Evolutionary conservation across 2,888 invertebrate species (phyloP).

Genomic region (Bugula neritina): DNA sequence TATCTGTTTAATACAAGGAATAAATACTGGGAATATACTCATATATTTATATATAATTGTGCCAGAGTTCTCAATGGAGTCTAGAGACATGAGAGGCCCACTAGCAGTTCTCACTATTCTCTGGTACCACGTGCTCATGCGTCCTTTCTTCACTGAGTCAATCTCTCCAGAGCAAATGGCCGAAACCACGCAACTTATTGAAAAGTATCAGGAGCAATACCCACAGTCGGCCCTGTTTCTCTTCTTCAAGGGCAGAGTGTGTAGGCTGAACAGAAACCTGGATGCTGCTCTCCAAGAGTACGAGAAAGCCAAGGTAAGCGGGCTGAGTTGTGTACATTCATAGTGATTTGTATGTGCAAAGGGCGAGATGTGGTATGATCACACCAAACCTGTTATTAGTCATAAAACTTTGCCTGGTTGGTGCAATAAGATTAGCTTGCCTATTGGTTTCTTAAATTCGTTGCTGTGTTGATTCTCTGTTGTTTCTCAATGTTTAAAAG

Average conservation of each 20-base stretch:
- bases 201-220: slow-evolving; percentile 54
- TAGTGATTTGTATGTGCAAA: too few species aligned
- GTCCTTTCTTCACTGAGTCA: slow-evolving; percentile 63
- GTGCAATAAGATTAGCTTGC: too few species aligned
- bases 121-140: slow-evolving; percentile 67
- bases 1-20: slow-evolving; percentile 32
- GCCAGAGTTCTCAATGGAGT: slow-evolving; percentile 58
- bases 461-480: too few species aligned
- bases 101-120: slow-evolving; percentile 61
- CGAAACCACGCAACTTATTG: slow-evolving; percentile 56
- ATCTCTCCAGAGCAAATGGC: slow-evolving; percentile 56
- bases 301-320: slow-evolving; percentile 57
- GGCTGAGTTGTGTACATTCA: too few species aligned
- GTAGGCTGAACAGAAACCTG: slow-evolving; percentile 62
- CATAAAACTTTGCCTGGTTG: too few species aligned
- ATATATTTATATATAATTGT: slow-evolving; percentile 28
- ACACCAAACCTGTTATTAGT: too few species aligned
- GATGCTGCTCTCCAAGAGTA: slow-evolving; percentile 60
- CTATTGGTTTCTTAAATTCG: too few species aligned
- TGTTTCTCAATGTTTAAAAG: too few species aligned
- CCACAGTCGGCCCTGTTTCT: slow-evolving; percentile 63
- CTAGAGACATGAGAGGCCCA: slow-evolving; percentile 65
- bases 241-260: slow-evolving; percentile 63
- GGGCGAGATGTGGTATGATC: too few species aligned
- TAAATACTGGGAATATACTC: slow-evolving; percentile 32